These are phyloP conservation scores for Gavialis gangeticus DNA, from an alignment of 2,113 vertebrate genomes.

Conservation along the genomic window DNA sequence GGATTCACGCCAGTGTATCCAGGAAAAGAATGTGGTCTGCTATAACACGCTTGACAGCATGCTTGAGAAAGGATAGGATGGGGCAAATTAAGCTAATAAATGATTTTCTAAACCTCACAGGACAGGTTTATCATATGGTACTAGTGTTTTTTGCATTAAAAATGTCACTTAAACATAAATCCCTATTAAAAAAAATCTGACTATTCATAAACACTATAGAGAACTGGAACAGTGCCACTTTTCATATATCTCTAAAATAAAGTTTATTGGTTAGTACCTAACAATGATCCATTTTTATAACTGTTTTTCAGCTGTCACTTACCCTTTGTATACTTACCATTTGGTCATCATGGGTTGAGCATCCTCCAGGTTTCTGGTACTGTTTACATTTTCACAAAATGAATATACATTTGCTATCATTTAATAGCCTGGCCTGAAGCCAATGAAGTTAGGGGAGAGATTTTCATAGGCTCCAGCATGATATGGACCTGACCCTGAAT, in stretches of 20 bases:
- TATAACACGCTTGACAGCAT: neutral
- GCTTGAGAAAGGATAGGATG: neutral
- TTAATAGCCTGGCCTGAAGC: neutral
- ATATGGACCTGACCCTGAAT: neutral
- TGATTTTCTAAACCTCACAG: neutral
- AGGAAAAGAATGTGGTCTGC: neutral
- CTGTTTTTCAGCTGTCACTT: fast-evolving
- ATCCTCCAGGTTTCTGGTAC: neutral
- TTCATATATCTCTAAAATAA: neutral
- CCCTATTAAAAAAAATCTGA: neutral
- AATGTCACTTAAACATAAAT: neutral
- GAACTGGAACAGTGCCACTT: neutral
- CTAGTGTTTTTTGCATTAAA: too few relatives aligned
- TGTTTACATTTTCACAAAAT: neutral
- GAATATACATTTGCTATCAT: neutral
- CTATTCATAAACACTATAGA: neutral
- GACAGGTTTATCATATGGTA: neutral
- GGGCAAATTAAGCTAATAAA: neutral
- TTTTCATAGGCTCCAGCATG: neutral
- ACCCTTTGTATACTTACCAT: neutral
- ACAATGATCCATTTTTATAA: fast-evolving
- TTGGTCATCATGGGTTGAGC: neutral
- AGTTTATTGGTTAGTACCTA: neutral
- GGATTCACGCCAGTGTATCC: neutral
- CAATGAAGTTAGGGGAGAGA: neutral